Conservation (phyloP, 2,888 invertebrate genomes). For the Leucania comma region DNA sequence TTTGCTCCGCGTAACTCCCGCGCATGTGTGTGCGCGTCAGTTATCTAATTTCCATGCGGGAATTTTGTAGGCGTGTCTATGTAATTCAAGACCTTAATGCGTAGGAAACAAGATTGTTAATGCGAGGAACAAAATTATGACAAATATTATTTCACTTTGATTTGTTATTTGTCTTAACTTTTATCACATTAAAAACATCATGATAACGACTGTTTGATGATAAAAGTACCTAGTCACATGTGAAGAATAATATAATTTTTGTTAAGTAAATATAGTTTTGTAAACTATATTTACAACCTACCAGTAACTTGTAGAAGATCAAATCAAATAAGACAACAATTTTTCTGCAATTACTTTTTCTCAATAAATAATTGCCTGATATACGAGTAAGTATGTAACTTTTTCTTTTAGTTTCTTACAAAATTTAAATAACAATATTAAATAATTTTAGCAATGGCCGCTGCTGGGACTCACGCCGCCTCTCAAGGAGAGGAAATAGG, state of each 20-base stretch:
- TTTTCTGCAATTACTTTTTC: background rate
- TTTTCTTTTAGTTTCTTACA: background rate
- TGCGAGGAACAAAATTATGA: slow-evolving; percentile 1
- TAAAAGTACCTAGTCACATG: slow-evolving; percentile 5
- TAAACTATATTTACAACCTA: background rate
- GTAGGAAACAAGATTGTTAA: slow-evolving; percentile 12
- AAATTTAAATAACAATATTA: background rate
- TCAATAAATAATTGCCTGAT: background rate
- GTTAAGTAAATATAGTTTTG: slow-evolving; percentile 6
- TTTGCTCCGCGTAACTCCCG: slow-evolving; percentile 29
- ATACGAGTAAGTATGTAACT: too few relatives aligned
- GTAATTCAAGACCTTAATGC: slow-evolving; percentile 40
- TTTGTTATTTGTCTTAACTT: slow-evolving; percentile 42
- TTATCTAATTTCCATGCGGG: slow-evolving; percentile 54
- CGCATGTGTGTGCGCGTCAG: slow-evolving; percentile 41
- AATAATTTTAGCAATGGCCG: background rate
- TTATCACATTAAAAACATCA: slow-evolving; percentile 42
- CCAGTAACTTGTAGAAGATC: slow-evolving; percentile 17
- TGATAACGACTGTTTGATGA: slow-evolving; percentile 41
- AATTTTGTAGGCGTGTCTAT: slow-evolving; percentile 24
- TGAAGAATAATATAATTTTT: slow-evolving; percentile 6
- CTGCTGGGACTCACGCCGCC: too few relatives aligned
- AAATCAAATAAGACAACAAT: background rate
- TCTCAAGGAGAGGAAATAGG: too few relatives aligned
- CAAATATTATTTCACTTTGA: slow-evolving; percentile 43